Evolutionary conservation across 2,113 vertebrate species (phyloP), one percentile per base, ranked within the genome.

Genomic region (Zosterops pallidus): DNA sequence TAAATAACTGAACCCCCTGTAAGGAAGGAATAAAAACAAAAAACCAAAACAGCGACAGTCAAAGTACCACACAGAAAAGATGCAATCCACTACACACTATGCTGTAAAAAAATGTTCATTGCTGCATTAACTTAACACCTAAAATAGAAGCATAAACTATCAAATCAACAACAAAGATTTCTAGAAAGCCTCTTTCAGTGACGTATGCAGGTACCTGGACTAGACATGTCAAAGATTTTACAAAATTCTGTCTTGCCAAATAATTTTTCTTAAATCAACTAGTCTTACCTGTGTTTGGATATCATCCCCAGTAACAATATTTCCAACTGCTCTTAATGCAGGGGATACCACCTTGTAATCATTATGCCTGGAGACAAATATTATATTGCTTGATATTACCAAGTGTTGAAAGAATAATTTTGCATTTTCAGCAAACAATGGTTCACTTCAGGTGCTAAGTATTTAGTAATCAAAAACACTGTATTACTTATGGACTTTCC

Each of bases 321-420:
- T 99, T 89, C 99, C 99, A 94, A 99, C 99, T 37, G 98, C 99
- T 96, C 99, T 98, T 83, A 99, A 96, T 68, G 99, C 98, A 97
- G 99, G 98, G 59, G 99, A 99, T 53, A 99, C 98, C 79, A 99
- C 99, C 96, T 99, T 99, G 95, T 99, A 99, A 97, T 99, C 99
- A 95, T 98, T 98, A 95, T 99, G 98, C 98, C 99, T 99, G 85
- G 89, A 95, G 75, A 90, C 72, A 97, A 96, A 97, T 39, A 86
- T 59, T 49, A 95, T 67, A 75, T 76, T 8, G 37, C 18, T 86
- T 76, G 24, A 29, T 41, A 80, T 94, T 93, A 90, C 22, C 39
- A 94, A 62, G 28, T 65, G 55, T 79, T 89, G 52, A 53, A 52
- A 78, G 7, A 25, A 22, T 24, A 64, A 69, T 26, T 95, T 26